Base-by-base conservation (phyloP, 2,797 vertebrate genomes). In the Hyperoplus immaculatus region DNA sequence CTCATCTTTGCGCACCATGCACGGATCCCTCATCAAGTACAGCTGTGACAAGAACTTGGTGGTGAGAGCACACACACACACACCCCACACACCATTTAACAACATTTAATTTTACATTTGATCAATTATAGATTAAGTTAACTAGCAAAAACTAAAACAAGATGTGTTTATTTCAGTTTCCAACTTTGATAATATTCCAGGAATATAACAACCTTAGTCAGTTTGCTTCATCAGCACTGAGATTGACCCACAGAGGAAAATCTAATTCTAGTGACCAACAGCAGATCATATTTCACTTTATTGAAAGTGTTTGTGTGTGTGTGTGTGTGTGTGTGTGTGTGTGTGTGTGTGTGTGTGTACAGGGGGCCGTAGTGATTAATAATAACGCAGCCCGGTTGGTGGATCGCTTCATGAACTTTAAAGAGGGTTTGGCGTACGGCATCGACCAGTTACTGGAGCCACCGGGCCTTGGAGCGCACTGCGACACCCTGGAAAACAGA, bases 401-500 rank as follows among this genome's bases (percentile, higher is more conserved):
- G 78, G 95, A 97, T 57, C 94, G 97, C 43, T 89, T 94, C 90
- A 78, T 99, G 90, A 58, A 69, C 63, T 99, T 99, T 86, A 75
- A 72, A 11, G 96, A 94, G 15, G 98, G 98, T 45, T 21, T 98
- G 53, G 97, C 97, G 18, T 92, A 96, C 4, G 97, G 98, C 70
- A 98, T 98, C 0, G 91, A 99, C 69, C 96, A 96, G 51, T 86
- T 99, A 21, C 75, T 99, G 90, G 98, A 99, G 83, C 97, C 97
- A 0, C 96, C 96, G 0, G 95, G 96, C 38, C 92, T 99, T 57
- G 98, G 98, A n/a, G 96, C 97, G 2, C 94, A 96, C 85, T 96
- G 95, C 13, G 93, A 95, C 72, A 68, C 51, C 56, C 0, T 92
- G 5, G 68, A 85, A 65, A 88, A 88, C 64, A 88, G 0, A 42